These are phyloP conservation scores for Gambusia affinis DNA, from an alignment of 2,113 vertebrate genomes.

Conservation along the genomic window DNA sequence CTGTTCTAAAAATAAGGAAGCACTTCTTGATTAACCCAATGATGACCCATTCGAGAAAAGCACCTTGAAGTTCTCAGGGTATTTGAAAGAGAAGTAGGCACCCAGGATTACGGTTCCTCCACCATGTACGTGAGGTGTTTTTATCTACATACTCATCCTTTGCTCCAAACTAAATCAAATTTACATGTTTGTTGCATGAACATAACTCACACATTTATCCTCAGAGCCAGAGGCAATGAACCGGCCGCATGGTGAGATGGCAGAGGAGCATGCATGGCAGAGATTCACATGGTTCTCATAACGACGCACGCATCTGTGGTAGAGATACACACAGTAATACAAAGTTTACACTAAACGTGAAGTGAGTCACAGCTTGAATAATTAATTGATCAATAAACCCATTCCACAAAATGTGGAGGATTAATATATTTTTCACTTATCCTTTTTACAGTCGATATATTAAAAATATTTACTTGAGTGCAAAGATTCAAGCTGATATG, in stretches of 20 bases:
- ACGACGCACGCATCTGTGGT: conserved; percentile 83
- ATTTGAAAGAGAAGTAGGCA: too few relatives aligned
- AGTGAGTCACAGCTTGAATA: conserved; percentile 1
- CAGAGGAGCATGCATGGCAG: conserved; percentile 81
- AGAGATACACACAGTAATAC: conserved; percentile 3
- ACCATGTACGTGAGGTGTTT: too few relatives aligned
- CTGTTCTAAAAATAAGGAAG: too few relatives aligned
- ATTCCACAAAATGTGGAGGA: background rate
- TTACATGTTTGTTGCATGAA: too few relatives aligned
- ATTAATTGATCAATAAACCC: background rate
- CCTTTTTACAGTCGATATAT: background rate
- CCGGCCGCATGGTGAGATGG: conserved; percentile 87
- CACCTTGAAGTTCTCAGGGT: too few relatives aligned
- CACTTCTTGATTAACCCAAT: too few relatives aligned
- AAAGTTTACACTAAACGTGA: conserved; percentile 17
- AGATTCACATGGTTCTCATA: conserved; percentile 84
- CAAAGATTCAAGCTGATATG: background rate
- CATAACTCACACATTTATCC: conserved; percentile 83
- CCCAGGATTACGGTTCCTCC: too few relatives aligned
- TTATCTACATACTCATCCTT: too few relatives aligned
- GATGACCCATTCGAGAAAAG: too few relatives aligned
- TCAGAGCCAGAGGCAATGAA: conserved; percentile 88
- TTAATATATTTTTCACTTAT: background rate
- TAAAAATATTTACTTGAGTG: background rate
- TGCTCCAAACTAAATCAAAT: too few relatives aligned